A percentile compares a stretch with the other conserved stretches of the same genome.
These are phyloP conservation scores for Plecotus auritus DNA, from an alignment of 2,113 vertebrate species.

Conservation along the genomic window DNA sequence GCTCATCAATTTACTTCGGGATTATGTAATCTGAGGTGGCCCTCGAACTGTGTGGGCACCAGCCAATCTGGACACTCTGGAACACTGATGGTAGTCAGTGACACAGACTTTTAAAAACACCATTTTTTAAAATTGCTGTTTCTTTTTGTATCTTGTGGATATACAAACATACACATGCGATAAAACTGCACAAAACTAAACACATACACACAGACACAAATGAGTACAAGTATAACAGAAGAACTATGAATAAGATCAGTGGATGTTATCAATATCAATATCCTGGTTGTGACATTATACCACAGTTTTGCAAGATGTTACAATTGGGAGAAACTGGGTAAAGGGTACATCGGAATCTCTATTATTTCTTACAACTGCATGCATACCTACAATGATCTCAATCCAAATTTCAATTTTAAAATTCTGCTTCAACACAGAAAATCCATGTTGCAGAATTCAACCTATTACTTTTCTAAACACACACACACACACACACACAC, in stretches of 20 bases:
- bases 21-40: background rate
- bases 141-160: background rate
- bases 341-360: background rate
- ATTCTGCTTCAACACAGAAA: constrained; percentile 21
- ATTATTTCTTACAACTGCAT: background rate
- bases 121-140: background rate
- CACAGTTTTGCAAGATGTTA: constrained; percentile 25
- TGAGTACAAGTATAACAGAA: background rate
- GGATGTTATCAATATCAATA: background rate
- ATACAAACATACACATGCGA: background rate
- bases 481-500: too few species aligned
- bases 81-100: background rate
- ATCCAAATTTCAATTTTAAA: constrained; percentile 19
- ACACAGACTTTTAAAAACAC: background rate
- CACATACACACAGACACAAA: background rate
- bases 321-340: background rate
- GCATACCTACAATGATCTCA: background rate
- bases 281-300: background rate
- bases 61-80: background rate
- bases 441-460: constrained; percentile 23
- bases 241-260: constrained; percentile 1
- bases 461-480: background rate
- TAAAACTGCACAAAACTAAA: background rate
- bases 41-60: background rate
- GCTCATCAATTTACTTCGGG: background rate